Conservation (phyloP, 2,113 vertebrate species). For the Marcusenius ussheri region DNA sequence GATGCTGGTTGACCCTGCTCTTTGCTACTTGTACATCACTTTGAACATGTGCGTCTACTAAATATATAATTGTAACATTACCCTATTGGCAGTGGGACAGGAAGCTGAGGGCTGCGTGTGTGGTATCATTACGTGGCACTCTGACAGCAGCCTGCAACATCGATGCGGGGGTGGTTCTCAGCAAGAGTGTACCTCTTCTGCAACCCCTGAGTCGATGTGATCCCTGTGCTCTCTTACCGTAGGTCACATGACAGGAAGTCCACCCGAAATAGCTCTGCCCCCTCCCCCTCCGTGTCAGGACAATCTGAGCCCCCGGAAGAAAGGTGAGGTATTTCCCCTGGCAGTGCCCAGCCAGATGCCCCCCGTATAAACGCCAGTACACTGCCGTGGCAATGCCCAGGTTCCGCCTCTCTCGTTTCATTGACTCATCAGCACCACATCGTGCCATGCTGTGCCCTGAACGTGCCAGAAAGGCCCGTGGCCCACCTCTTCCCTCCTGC, state of each 20-base stretch:
- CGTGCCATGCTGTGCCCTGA: too few species aligned
- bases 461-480: background rate
- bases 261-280: constrained; percentile 62
- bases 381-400: background rate
- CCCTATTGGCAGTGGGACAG: background rate
- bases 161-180: background rate
- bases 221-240: constrained; percentile 16
- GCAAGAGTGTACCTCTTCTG: background rate
- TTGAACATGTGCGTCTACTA: background rate
- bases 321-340: constrained; percentile 40
- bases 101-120: background rate
- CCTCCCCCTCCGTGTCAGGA: constrained; percentile 53
- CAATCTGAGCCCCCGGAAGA: constrained; percentile 55
- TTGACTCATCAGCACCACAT: background rate
- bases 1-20: background rate
- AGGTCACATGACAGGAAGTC: constrained; percentile 76
- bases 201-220: background rate
- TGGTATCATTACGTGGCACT: background rate
- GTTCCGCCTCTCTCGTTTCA: background rate
- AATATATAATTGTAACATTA: background rate
- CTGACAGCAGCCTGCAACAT: background rate
- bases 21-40: background rate
- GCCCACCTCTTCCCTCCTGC: background rate
- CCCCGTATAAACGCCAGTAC: background rate
- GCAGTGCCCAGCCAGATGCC: background rate